Percentiles rank a stretch among this genome's conserved stretches.
phyloP scores from a whole-genome alignment of 2,113 vertebrate genomes.

The Protobothrops mucrosquamatus region DNA sequence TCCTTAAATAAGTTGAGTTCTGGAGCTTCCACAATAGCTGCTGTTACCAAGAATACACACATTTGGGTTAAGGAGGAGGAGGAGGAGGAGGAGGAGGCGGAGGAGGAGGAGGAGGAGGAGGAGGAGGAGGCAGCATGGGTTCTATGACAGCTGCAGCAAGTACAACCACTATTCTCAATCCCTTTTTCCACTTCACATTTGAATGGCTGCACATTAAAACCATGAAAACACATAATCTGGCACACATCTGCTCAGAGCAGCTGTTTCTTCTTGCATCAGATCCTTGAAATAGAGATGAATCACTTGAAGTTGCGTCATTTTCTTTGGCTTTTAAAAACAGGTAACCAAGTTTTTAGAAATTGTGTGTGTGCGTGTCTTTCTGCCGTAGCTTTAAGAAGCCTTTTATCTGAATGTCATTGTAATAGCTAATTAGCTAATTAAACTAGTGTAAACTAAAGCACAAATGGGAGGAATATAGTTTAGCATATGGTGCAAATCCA shows the following conservation, averaged over 20 bases:
- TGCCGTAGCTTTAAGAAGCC: background rate
- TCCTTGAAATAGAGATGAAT: conserved; percentile 29
- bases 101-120: background rate
- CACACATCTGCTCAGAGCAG: background rate
- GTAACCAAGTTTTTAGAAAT: background rate
- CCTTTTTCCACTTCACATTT: background rate
- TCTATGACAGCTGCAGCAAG: background rate
- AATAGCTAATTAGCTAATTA: background rate
- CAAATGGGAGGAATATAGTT: background rate
- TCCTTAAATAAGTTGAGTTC: background rate
- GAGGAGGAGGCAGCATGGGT: background rate
- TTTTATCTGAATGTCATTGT: background rate
- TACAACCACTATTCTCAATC: background rate
- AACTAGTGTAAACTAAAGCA: background rate
- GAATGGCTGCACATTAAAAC: background rate
- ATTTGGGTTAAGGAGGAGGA: background rate
- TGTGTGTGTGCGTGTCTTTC: background rate
- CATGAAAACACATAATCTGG: background rate
- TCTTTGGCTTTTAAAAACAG: background rate
- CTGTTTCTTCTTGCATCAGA: conserved; percentile 15
- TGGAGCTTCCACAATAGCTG: background rate
- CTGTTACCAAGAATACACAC: background rate
- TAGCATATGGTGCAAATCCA: background rate
- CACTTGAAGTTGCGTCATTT: conserved; percentile 28
- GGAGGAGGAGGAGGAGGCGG: background rate